Evolutionary conservation across 2,888 invertebrate genomes (phyloP).

Genomic region (Agrotis segetum): DNA sequence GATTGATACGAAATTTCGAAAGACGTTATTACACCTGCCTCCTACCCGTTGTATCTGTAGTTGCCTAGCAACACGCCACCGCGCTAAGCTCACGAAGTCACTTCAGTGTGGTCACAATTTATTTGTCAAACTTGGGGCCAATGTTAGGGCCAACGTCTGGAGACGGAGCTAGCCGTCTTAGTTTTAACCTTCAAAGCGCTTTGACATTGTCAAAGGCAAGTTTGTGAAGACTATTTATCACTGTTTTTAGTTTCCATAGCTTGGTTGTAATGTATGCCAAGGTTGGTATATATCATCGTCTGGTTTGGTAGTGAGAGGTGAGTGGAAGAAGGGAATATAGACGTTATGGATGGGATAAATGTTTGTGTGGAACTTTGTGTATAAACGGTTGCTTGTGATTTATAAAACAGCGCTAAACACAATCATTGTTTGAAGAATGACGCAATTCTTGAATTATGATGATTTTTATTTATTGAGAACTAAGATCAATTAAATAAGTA

Average conservation of each 20-base stretch:
- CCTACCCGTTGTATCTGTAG: too few relatives aligned
- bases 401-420: neutral
- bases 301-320: conserved; percentile 54
- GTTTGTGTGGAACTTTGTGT: neutral
- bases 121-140: neutral
- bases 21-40: too few relatives aligned
- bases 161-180: conserved; percentile 3
- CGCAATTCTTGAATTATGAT: too few relatives aligned
- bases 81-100: too few relatives aligned
- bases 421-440: too few relatives aligned
- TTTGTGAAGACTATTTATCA: conserved; percentile 56
- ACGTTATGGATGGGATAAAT: neutral
- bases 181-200: conserved; percentile 36
- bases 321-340: conserved; percentile 18
- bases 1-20: too few relatives aligned
- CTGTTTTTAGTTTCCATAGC: conserved; percentile 59
- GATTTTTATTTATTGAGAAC: too few relatives aligned
- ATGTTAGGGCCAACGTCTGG: neutral
- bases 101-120: neutral
- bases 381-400: neutral
- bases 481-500: too few relatives aligned
- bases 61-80: too few relatives aligned
- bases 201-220: conserved; percentile 56
- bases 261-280: conserved; percentile 68
- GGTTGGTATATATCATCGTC: conserved; percentile 69